phyloP scores from a whole-genome alignment of 2,888 invertebrate species.

The Lamproptera curius region DNA sequence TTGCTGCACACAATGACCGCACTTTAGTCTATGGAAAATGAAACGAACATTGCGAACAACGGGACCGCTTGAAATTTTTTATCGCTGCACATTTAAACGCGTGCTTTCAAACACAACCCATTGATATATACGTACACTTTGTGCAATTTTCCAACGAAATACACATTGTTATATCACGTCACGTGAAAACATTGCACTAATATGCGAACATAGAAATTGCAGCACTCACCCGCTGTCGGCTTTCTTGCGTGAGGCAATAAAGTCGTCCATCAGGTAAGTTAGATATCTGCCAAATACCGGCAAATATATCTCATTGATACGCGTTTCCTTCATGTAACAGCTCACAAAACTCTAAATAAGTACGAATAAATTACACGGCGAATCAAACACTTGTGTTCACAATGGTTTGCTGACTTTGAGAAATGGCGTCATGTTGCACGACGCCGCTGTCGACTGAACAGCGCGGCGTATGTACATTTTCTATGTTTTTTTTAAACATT shows the following conservation, averaged over 20 bases:
- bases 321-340: slow-evolving; percentile 25
- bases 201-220: background rate
- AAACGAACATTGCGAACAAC: background rate
- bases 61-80: background rate
- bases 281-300: slow-evolving; percentile 31
- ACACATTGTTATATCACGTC: too few species aligned
- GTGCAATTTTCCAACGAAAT: too few species aligned
- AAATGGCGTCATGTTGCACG: slow-evolving; percentile 20
- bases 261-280: slow-evolving; percentile 27
- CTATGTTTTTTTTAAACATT: slow-evolving; percentile 15
- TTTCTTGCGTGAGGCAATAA: slow-evolving; percentile 24
- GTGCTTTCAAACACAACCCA: background rate
- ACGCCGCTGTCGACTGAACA: background rate
- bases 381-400: slow-evolving; percentile 27
- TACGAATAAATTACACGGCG: slow-evolving; percentile 29
- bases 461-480: slow-evolving; percentile 1
- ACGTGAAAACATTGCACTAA: too few species aligned
- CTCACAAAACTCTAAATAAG: slow-evolving; percentile 11
- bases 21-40: background rate
- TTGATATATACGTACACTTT: background rate
- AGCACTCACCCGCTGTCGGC: slow-evolving; percentile 8
- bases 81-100: too few species aligned
- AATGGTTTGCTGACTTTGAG: slow-evolving; percentile 26
- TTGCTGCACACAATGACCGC: background rate
- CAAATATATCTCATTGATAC: slow-evolving; percentile 25